Evolutionary conservation across 1,140 invertebrate genomes (phyloP), one percentile per base, ranked within the genome.

Genomic region (Homarus americanus): DNA sequence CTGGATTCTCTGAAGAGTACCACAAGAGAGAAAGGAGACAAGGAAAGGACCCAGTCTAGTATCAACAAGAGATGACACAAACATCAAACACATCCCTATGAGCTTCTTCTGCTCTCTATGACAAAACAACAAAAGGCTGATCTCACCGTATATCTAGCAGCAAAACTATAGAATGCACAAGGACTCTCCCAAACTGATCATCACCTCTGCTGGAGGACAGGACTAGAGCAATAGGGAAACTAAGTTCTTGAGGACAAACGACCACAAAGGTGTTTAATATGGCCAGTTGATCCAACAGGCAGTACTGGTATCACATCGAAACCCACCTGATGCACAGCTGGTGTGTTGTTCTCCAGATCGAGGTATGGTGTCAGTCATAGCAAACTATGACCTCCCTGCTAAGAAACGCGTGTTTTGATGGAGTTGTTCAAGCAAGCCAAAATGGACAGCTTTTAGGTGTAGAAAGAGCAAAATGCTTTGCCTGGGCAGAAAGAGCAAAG

Each of bases 311-410:
- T n/a, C n/a, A n/a, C n/a, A n/a, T n/a, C n/a, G n/a, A n/a, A n/a
- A n/a, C n/a, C n/a, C n/a, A 38, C 34, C 53, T n/a, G 9, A 75
- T 80, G 69, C 86, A 63, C 7, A 75, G 84, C 32, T 91, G 72
- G 40, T 79, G 12, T 91, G 91, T 73, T 91, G 91, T 36, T 91
- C 90, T 28, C 73, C 40, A 53, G 86, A 91, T 69, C 40, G 84
- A 91, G 63, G 90, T 91, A 34, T 91, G 36, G 38, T 88, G 84
- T 41, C 91, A 91, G 90, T 91, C 63, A 91, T 80, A 87, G 90
- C 73, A 87, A 87, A 87, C 28, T 83, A 78, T 49, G 69, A 87
- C 75, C 38, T 87, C n/a, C 32, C n/a, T 91, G n/a, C 58, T 93
- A 32, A 76, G 34, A 41, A 49, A 83, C 73, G 44, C 49, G 5